Conservation (phyloP, 2,888 invertebrate species). For the Epirrhoe alternata region DNA sequence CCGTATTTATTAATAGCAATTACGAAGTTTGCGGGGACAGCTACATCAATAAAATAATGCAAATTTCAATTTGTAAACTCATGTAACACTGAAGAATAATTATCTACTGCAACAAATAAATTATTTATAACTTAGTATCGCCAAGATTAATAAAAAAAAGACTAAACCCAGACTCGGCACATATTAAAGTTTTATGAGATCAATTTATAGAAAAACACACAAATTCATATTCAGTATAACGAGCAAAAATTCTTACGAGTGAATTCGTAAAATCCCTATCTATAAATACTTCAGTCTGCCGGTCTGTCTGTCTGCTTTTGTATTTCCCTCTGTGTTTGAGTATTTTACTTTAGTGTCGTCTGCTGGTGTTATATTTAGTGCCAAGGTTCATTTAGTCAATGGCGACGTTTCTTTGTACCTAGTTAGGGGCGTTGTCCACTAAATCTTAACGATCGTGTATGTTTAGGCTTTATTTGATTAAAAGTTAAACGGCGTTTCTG, state of each 20-base stretch:
- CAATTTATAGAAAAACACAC: not conserved
- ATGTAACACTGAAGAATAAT: no score
- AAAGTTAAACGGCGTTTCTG: no score
- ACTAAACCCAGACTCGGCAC: no score
- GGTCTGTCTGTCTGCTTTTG: conserved; percentile 75
- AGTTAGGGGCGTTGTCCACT: conserved; percentile 11
- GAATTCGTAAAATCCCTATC: conserved; percentile 53
- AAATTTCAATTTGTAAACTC: no score
- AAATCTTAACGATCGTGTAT: not conserved
- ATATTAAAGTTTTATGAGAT: no score
- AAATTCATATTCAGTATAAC: not conserved
- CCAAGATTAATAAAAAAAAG: no score
- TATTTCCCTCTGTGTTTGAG: conserved; percentile 48
- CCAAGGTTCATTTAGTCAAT: conserved; percentile 54
- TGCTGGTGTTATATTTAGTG: conserved; percentile 67
- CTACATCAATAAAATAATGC: no score
- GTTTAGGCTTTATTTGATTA: not conserved
- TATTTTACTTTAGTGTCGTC: conserved; percentile 59
- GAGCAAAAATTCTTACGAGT: conserved; percentile 38
- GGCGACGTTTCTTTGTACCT: conserved; percentile 35
- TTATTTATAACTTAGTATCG: no score
- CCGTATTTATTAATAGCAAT: no score
- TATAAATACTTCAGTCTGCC: conserved; percentile 54
- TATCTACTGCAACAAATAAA: no score
- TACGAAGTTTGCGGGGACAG: no score